Conservation (phyloP, 1,140 invertebrate species). For the Zaprionus vittiger region DNA sequence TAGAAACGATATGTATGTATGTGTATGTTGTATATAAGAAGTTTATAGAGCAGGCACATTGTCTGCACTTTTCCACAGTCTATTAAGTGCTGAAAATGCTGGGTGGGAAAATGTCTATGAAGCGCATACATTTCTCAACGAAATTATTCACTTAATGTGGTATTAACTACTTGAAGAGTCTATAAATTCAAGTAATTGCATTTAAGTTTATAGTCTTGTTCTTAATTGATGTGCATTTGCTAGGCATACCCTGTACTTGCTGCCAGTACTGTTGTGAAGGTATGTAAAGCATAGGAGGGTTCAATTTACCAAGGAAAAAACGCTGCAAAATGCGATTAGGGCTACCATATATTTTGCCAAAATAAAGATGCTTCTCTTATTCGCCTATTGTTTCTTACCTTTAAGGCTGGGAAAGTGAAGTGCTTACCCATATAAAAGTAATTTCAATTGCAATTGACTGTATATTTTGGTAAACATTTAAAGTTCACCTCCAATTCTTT, state of each 20-base stretch:
- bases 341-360: background rate
- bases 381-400: background rate
- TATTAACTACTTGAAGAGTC: slow-evolving; percentile 3
- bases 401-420: too few relatives aligned
- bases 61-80: slow-evolving; percentile 2
- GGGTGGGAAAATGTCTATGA: background rate
- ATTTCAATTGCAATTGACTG: background rate
- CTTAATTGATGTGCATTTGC: background rate
- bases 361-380: background rate
- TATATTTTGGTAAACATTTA: background rate
- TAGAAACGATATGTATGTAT: background rate
- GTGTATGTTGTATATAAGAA: background rate
- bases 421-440: too few relatives aligned
- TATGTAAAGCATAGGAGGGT: background rate
- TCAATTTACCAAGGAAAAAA: background rate
- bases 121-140: background rate
- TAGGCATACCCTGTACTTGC: background rate
- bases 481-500: background rate
- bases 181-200: slow-evolving; percentile 6
- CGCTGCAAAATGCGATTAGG: background rate
- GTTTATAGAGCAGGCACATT: slow-evolving; percentile 4
- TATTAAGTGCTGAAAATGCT: slow-evolving; percentile 2
- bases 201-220: slow-evolving; percentile 5
- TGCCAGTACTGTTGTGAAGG: background rate
- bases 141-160: slow-evolving; percentile 5